phyloP scores from a whole-genome alignment of 2,797 vertebrate genomes.

The Notolepis coatsorum region DNA sequence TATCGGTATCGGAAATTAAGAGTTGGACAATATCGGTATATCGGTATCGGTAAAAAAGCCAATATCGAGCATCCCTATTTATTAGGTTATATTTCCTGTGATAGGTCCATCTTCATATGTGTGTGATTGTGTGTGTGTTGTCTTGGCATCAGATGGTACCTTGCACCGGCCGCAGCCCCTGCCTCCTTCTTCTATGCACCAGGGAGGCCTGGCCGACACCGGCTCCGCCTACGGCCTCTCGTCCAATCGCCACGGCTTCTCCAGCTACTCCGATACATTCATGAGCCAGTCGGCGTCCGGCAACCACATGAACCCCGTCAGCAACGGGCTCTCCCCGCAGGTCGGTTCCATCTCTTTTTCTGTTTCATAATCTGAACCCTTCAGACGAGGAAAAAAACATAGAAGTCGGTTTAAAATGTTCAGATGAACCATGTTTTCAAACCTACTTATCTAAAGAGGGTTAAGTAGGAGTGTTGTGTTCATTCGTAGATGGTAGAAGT shows the following conservation, averaged over 20 bases:
- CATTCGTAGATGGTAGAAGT: too few relatives aligned
- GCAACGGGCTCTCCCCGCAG: slow-evolving; percentile 98
- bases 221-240: slow-evolving; percentile 92
- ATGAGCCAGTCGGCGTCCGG: slow-evolving; percentile 93
- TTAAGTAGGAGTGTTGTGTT: too few relatives aligned
- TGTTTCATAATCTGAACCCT: not conserved
- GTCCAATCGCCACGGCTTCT: slow-evolving; percentile 93
- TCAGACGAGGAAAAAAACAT: slow-evolving; percentile 30
- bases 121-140: slow-evolving; percentile 19
- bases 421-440: too few relatives aligned
- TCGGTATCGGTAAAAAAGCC: too few relatives aligned
- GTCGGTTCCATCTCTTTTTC: slow-evolving; percentile 81
- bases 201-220: slow-evolving; percentile 90
- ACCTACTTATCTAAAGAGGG: too few relatives aligned
- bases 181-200: slow-evolving; percentile 98
- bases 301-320: slow-evolving; percentile 98
- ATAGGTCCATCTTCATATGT: slow-evolving; percentile 14
- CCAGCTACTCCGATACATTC: slow-evolving; percentile 98
- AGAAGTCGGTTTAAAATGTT: too few relatives aligned
- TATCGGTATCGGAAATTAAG: too few relatives aligned
- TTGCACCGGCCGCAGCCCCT: slow-evolving; percentile 97
- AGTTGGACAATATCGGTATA: too few relatives aligned
- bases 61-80: too few relatives aligned
- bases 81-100: not conserved
- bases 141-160: slow-evolving; percentile 85